These are phyloP conservation scores for Julus scanicus DNA, from an alignment of 2,888 invertebrate genomes.

Conservation along the genomic window DNA sequence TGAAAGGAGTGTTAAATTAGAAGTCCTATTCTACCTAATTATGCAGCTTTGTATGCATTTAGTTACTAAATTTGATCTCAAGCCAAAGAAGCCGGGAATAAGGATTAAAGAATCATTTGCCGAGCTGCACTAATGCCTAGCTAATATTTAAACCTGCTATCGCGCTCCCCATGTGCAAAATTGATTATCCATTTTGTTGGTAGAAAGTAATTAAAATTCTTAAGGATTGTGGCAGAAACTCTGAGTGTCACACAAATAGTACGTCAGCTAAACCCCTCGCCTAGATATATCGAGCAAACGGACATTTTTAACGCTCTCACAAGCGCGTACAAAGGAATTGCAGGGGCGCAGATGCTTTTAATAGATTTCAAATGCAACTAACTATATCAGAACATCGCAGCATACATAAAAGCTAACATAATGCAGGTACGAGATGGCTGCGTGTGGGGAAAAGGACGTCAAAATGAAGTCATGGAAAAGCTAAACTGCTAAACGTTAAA, in stretches of 20 bases:
- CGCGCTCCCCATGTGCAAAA: neutral
- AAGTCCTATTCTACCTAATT: neutral
- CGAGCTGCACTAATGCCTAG: neutral
- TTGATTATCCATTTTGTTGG: conserved; percentile 11
- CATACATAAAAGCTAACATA: neutral
- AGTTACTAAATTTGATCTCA: neutral
- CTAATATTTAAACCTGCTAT: neutral
- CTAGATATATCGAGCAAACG: neutral
- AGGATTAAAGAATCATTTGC: neutral
- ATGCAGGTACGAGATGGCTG: neutral
- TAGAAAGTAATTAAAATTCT: conserved; percentile 28
- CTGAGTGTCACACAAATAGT: conserved; percentile 5
- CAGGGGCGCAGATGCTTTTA: conserved; percentile 33
- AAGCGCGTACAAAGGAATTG: neutral
- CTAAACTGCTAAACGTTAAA: neutral
- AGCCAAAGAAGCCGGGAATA: neutral
- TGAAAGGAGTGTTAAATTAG: too few relatives aligned
- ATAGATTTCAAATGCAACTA: conserved; percentile 8
- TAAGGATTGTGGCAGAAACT: neutral
- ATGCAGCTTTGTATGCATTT: neutral
- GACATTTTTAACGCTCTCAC: conserved; percentile 11
- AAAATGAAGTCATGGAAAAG: neutral
- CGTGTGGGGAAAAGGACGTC: neutral
- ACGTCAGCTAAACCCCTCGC: neutral
- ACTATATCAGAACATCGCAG: neutral